phyloP scores from a whole-genome alignment of 2,113 vertebrate species.

The Hiodon tergisus region DNA sequence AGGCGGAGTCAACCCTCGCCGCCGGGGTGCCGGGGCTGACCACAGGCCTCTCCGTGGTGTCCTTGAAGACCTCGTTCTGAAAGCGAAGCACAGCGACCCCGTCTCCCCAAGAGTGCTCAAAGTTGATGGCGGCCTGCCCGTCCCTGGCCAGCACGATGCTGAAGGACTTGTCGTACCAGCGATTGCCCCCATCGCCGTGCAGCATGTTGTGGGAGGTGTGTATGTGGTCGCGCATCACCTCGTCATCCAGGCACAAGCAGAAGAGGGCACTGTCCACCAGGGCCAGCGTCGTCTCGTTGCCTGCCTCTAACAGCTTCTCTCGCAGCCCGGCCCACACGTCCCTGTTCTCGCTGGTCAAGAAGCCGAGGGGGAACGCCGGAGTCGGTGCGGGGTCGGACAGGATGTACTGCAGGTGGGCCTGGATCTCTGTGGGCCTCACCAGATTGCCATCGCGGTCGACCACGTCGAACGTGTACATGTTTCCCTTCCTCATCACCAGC shows the following conservation, averaged over 20 bases:
- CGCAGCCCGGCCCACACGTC: slow-evolving; percentile 81
- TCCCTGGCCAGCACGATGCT: slow-evolving; percentile 80
- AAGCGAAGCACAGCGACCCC: slow-evolving; percentile 90
- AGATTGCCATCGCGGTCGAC: slow-evolving; percentile 78
- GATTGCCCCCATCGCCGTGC: slow-evolving; percentile 82
- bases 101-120: slow-evolving; percentile 96
- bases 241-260: slow-evolving; percentile 88
- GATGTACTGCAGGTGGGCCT: slow-evolving; percentile 80
- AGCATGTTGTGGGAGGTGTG: slow-evolving; percentile 88
- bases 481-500: slow-evolving; percentile 80
- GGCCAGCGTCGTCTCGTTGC: slow-evolving; percentile 70
- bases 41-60: slow-evolving; percentile 69
- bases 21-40: slow-evolving; percentile 65
- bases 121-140: slow-evolving; percentile 80
- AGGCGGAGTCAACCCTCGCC: slow-evolving; percentile 60
- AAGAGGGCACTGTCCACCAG: slow-evolving; percentile 82
- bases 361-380: slow-evolving; percentile 70
- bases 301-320: slow-evolving; percentile 65
- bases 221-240: slow-evolving; percentile 66
- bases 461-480: slow-evolving; percentile 88
- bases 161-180: slow-evolving; percentile 97
- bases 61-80: slow-evolving; percentile 87
- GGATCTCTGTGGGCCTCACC: slow-evolving; percentile 75
- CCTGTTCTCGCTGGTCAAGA: slow-evolving; percentile 83
- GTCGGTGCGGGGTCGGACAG: slow-evolving; percentile 62